These are phyloP conservation scores for Butorides virescens DNA, from an alignment of 2,113 vertebrate species.

Conservation along the genomic window DNA sequence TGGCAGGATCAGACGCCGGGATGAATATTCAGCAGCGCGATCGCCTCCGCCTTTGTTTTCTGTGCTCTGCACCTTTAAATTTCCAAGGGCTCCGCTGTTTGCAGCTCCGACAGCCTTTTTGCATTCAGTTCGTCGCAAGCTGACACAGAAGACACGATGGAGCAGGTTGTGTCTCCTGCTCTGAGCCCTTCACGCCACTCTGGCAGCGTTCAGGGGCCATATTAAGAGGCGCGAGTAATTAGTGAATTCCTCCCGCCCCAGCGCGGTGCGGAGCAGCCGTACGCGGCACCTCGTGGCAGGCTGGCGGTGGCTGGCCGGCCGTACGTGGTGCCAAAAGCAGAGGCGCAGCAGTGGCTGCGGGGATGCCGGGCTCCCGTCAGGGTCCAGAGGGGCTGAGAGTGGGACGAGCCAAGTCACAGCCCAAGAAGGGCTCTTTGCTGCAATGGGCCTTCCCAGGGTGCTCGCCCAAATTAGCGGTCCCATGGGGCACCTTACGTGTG, in stretches of 20 bases:
- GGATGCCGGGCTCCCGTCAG: rapidly evolving
- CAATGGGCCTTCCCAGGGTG: background rate
- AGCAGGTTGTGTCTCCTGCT: constrained; percentile 59
- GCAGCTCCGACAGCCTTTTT: constrained; percentile 63
- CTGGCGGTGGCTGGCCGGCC: background rate
- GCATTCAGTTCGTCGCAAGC: constrained; percentile 46
- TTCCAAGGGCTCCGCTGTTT: constrained; percentile 39
- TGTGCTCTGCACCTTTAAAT: constrained; percentile 64
- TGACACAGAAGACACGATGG: constrained; percentile 59
- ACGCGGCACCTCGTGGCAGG: background rate
- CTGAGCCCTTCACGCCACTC: constrained; percentile 55
- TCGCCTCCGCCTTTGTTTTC: constrained; percentile 51
- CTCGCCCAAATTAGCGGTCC: background rate
- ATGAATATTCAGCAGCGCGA: constrained; percentile 47
- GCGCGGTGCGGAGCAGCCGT: background rate
- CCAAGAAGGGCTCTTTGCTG: background rate
- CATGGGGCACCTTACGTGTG: background rate
- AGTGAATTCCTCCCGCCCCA: constrained; percentile 34
- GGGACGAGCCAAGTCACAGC: background rate
- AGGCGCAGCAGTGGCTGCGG: background rate
- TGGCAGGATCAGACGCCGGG: background rate
- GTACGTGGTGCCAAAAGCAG: rapidly evolving
- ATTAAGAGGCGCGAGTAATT: constrained; percentile 49
- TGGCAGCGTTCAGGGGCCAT: constrained; percentile 44
- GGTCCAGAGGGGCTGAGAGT: rapidly evolving